Conservation (phyloP, 2,797 vertebrate species). For the Emydoidea blandingii region DNA sequence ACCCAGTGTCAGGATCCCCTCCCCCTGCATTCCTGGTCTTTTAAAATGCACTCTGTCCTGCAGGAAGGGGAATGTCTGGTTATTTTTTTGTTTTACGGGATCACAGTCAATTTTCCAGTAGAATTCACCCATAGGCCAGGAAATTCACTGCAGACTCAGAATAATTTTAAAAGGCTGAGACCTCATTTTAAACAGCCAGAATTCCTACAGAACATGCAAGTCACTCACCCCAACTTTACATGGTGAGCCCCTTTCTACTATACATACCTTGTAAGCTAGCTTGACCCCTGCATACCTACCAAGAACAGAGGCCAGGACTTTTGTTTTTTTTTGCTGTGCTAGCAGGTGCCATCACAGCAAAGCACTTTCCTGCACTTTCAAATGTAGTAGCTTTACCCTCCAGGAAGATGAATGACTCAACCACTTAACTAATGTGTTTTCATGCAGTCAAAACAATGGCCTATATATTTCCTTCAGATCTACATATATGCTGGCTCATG, state of each 20-base stretch:
- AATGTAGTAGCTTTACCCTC: conserved; percentile 6
- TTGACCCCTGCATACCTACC: too few species aligned
- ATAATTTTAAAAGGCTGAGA: not conserved
- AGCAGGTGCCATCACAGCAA: conserved; percentile 25
- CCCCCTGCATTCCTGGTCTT: not conserved
- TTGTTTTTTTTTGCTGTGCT: accelerated
- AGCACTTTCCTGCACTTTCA: conserved; percentile 7
- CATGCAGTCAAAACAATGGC: conserved; percentile 1
- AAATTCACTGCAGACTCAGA: not conserved
- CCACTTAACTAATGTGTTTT: conserved; percentile 11
- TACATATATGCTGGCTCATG: not conserved
- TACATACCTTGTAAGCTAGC: not conserved
- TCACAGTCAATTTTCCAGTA: too few species aligned
- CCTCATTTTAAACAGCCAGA: not conserved
- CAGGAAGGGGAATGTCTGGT: not conserved
- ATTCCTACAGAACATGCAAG: not conserved
- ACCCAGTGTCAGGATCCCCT: not conserved
- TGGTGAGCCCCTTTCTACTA: not conserved
- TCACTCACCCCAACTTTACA: accelerated
- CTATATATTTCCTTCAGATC: conserved; percentile 2
- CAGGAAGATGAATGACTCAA: conserved; percentile 24
- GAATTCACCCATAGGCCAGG: not conserved
- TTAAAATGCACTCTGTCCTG: not conserved
- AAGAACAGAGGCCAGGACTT: not conserved
- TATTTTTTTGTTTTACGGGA: not conserved